phyloP scores from a whole-genome alignment of 2,797 vertebrate species.

The Hydrophis major region DNA sequence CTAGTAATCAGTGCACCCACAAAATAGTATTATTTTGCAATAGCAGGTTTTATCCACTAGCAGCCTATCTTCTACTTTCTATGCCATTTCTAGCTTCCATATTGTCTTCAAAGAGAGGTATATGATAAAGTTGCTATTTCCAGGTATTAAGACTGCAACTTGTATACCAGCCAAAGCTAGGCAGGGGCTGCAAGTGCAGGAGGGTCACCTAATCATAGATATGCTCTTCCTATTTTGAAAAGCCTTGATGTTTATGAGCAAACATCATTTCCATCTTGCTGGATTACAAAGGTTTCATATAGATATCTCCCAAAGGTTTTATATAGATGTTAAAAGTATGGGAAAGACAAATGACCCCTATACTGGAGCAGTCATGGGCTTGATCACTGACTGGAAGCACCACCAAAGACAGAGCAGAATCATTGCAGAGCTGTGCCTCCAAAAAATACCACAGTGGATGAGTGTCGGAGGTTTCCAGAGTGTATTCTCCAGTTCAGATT shows the following conservation, averaged over 20 bases:
- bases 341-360: neutral
- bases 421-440: neutral
- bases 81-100: neutral
- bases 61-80: neutral
- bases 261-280: neutral
- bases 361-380: neutral
- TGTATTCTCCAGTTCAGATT: neutral
- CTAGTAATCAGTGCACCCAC: neutral
- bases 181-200: neutral
- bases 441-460: neutral
- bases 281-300: neutral
- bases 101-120: neutral
- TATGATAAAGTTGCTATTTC: neutral
- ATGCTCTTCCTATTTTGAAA: neutral
- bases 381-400: neutral
- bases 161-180: neutral
- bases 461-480: neutral
- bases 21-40: neutral
- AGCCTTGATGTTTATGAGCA: neutral
- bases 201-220: neutral
- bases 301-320: neutral
- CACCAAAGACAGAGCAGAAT: neutral
- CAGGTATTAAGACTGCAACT: neutral
- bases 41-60: neutral
- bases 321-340: neutral